Evolutionary conservation across 2,888 invertebrate species (phyloP), one percentile per base, ranked within the genome.

Genomic region (Drosophila rubida): DNA sequence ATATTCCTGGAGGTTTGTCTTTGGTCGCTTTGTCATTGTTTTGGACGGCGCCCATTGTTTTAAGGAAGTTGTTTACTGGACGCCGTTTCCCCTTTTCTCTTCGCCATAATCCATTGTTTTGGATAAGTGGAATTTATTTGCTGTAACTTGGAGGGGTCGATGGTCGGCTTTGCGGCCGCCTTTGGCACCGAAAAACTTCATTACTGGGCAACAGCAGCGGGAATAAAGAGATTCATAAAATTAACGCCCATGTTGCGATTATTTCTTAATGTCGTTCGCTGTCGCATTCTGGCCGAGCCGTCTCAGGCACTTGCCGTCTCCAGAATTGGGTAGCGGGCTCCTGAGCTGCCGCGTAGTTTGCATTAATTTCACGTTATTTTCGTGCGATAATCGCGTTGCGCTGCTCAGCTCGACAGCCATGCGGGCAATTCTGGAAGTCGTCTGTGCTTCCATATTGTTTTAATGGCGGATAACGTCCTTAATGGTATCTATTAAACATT

Each of bases 331-430:
- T 32, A 49, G n/a, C 30, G 16, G 22, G 46, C 45, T 71, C n/a
- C 61, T 37, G 44, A 53, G 35, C 22, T 55, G 63, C 63, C 70
- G 73, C 80, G 86, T 83, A 86, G 83, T 84, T 84, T 84, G 83
- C 84, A 86, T 84, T 83, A 84, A 84, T 86, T 84, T 86, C 83
- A 75, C 84, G 84, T 84, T 86, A 71, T 83, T 84, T 86, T 86
- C 64, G 49, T 77, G 80, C 79, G 79, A 84, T 84, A 86, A 84
- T 84, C 83, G 63, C 80, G 80, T 86, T 86, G 85, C 79, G 78
- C 64, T 72, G 2, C 46, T 57, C 41, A 39, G 42, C 63, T 61
- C 53, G 54, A 50, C 16, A 13, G 39, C 46, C 35, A 32, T 9
- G 16, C 32, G 51, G 23, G n/a, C 49, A 25, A 66, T 46, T 11